Evolutionary conservation across 2,797 vertebrate genomes (phyloP).

Genomic region (Sylvia borin): DNA sequence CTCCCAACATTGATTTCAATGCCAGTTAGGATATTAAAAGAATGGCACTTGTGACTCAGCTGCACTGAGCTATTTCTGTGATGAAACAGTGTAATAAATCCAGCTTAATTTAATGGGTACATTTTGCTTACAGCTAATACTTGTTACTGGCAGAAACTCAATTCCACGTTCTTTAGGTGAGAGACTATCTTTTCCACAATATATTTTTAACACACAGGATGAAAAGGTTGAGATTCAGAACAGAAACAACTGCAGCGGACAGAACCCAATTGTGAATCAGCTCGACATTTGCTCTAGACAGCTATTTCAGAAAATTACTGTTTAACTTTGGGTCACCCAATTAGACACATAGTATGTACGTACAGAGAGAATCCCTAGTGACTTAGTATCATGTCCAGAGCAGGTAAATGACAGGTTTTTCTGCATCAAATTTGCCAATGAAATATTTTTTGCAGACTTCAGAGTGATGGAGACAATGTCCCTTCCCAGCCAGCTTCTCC

Average conservation of each 20-base stretch:
- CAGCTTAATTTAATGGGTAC: neutral
- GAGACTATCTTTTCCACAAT: neutral
- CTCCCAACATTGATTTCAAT: neutral
- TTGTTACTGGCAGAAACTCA: neutral
- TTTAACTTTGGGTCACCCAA: neutral
- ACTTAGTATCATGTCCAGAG: neutral
- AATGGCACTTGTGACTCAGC: neutral
- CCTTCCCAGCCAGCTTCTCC: neutral
- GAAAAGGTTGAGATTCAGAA: neutral
- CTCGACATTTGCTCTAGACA: neutral
- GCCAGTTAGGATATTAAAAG: neutral
- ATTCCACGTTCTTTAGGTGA: neutral
- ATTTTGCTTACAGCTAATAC: neutral
- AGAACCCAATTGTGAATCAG: neutral
- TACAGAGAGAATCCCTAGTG: neutral
- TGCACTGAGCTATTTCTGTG: neutral
- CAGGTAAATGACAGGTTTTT: neutral
- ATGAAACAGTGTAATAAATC: neutral
- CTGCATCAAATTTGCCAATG: neutral
- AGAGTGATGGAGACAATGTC: neutral
- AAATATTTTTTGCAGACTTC: neutral
- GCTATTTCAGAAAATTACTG: neutral
- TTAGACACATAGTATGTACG: neutral
- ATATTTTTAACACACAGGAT: neutral
- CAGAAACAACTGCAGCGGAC: neutral